Evolutionary conservation across 2,797 vertebrate species (phyloP).

Genomic region (Eulemur coronatus): DNA sequence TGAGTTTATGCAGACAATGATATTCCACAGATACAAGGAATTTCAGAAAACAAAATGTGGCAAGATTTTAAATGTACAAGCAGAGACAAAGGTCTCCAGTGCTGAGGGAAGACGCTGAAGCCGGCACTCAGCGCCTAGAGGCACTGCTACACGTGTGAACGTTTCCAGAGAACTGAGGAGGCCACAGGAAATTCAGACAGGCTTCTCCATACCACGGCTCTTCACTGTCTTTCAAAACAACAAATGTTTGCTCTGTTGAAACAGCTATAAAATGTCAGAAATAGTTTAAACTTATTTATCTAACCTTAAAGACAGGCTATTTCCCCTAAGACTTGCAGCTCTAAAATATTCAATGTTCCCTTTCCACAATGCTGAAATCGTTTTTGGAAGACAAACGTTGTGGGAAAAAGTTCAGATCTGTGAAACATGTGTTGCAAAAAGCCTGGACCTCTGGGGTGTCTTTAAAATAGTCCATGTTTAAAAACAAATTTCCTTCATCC

Average conservation of each 20-base stretch:
- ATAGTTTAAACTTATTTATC: conserved; percentile 80
- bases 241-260: conserved; percentile 68
- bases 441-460: conserved; percentile 71
- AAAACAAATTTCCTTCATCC: conserved; percentile 83
- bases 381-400: conserved; percentile 79
- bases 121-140: background rate
- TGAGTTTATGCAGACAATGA: background rate
- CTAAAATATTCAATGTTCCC: conserved; percentile 73
- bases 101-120: background rate
- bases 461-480: conserved; percentile 82
- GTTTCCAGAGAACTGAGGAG: background rate
- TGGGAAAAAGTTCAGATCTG: conserved; percentile 72
- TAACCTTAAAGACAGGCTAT: conserved; percentile 81
- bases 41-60: background rate
- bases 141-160: accelerated
- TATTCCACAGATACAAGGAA: background rate
- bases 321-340: conserved; percentile 78
- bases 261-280: conserved; percentile 78
- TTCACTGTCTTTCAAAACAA: conserved; percentile 1
- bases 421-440: conserved; percentile 65
- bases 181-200: background rate
- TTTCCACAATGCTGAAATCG: conserved; percentile 72
- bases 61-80: background rate
- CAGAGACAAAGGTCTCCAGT: background rate
- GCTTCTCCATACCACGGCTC: background rate